Evolutionary conservation across 2,113 vertebrate genomes (phyloP).

Genomic region (Grantiella picta): DNA sequence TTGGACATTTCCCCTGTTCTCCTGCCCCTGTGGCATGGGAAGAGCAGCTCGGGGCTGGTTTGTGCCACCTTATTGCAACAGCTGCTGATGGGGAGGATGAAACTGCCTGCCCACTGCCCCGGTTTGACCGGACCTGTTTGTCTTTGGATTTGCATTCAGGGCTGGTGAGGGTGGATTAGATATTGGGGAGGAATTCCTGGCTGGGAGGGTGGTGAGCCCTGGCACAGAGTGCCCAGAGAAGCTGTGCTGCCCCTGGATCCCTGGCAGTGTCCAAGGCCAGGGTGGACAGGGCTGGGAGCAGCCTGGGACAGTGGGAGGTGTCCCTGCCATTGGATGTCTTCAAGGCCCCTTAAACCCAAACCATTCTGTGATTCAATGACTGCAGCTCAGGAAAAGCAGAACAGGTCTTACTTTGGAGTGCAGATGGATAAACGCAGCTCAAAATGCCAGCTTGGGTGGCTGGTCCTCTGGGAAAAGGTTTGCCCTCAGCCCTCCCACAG

Average conservation of each 20-base stretch:
- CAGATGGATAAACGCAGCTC: background rate
- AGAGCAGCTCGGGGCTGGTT: background rate
- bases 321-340: background rate
- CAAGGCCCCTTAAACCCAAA: background rate
- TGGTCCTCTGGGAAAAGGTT: background rate
- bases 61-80: background rate
- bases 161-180: background rate
- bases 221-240: background rate
- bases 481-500: fast-evolving
- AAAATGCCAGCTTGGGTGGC: background rate
- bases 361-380: background rate
- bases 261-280: background rate
- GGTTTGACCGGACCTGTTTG: background rate
- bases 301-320: fast-evolving
- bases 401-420: background rate
- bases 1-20: fast-evolving
- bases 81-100: fast-evolving
- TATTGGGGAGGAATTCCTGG: background rate
- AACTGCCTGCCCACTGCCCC: fast-evolving
- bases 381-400: background rate
- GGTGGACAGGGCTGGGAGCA: fast-evolving
- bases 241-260: background rate
- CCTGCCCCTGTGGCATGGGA: fast-evolving
- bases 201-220: background rate
- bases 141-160: background rate